Evolutionary conservation across 2,797 vertebrate genomes (phyloP), one percentile per base, ranked within the genome.

Genomic region (Tenualosa thibaudeaui): DNA sequence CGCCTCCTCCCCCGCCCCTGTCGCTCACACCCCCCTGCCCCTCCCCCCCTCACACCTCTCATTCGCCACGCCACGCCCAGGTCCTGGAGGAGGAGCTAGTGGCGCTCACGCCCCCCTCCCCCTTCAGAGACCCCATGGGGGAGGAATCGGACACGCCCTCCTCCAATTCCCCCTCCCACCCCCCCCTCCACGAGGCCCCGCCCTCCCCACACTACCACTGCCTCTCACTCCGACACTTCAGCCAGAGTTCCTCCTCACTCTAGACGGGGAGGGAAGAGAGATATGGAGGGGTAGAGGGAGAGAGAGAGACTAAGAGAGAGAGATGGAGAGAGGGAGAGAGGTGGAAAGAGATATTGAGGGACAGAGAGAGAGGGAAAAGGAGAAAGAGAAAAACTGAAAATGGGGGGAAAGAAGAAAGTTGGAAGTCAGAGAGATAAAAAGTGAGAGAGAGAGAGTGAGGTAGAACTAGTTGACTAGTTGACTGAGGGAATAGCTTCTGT

Each of bases 221-320:
- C 31, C 96, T 99, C 82, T 95, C 97, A 83, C 96, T 99, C 92
- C 95, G 98, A 95, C 97, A 99, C 94, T 99, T 99, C 94, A 96
- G 97, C 91, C 98, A 99, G 96, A 99, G 98, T 92, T 99, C 98
- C 87, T 99, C 98, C 88, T 99, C 98, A 4, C 95, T 99, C 96
- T 99, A 96, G 99, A 92, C 4, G 5, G n/a, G 24, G 5, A 24
- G 60, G 60, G 22, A 7, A 65, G n/a, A 31, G 51, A 82, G 83
- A 50, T 17, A 56, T 17, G 75, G 86, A 87, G 60, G 3, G 2
- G 49, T 50, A 86, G 75, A 65, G 58, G 62, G 85, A 24, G 75
- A 86, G 13, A 86, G 13, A 81, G 58, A 86, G 87, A 83, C 68
- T 84, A 7, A 81, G 84, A 83, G 31, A 85, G 60, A 81, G 83